Conservation (phyloP, 2,888 invertebrate species). For the Drosophila yooni region DNA sequence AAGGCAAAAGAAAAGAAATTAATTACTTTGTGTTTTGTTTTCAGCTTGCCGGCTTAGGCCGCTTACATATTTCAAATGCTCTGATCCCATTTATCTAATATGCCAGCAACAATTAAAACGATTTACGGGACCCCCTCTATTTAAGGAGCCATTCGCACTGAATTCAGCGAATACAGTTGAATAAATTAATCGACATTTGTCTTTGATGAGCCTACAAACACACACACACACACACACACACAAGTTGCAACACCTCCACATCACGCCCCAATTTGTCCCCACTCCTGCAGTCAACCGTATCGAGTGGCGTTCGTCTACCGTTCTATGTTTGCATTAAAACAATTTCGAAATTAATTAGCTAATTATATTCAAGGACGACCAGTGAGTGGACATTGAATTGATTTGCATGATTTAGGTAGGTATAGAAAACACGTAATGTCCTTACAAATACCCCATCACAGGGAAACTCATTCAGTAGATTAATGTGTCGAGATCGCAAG, state of each 20-base stretch:
- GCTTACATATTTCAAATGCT: conserved; percentile 71
- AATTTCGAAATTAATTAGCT: conserved; percentile 75
- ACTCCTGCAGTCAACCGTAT: not conserved
- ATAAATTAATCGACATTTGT: conserved; percentile 69
- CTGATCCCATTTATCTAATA: conserved; percentile 73
- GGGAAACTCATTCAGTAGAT: conserved; percentile 32
- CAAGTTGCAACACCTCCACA: not conserved
- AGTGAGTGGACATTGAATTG: conserved; percentile 54
- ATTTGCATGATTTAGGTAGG: conserved; percentile 53
- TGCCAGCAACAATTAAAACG: conserved; percentile 74
- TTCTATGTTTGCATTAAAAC: conserved; percentile 17
- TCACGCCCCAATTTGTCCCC: not conserved
- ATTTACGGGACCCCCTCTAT: conserved; percentile 56
- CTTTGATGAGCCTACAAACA: conserved; percentile 15
- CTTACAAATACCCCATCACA: conserved; percentile 9
- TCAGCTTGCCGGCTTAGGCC: conserved; percentile 32
- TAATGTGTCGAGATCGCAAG: not conserved
- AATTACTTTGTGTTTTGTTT: conserved; percentile 70
- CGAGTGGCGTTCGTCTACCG: conserved; percentile 10
- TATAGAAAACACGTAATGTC: not conserved
- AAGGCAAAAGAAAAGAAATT: conserved; percentile 59
- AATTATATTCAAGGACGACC: conserved; percentile 58
- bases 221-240: not conserved
- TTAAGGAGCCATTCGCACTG: conserved; percentile 29
- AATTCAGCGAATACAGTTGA: conserved; percentile 46